These are phyloP conservation scores for Eublepharis macularius DNA, from an alignment of 2,113 vertebrate genomes.

Conservation along the genomic window DNA sequence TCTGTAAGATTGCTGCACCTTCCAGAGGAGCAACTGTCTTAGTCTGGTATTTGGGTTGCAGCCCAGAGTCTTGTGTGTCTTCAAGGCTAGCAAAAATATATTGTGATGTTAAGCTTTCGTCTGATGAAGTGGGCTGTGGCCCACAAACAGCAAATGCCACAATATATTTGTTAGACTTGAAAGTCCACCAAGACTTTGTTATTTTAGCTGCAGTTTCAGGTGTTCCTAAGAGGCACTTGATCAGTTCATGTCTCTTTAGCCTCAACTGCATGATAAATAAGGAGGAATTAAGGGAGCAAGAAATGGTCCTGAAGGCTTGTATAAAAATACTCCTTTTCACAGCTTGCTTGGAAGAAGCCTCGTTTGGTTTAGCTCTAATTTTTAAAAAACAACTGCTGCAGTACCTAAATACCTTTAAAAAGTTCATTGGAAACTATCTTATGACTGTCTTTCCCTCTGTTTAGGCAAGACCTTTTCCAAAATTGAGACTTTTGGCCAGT, in stretches of 20 bases:
- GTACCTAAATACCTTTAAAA: background rate
- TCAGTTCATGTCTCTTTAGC: background rate
- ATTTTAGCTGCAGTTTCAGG: background rate
- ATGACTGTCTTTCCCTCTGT: conserved; percentile 31
- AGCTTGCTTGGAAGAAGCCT: background rate
- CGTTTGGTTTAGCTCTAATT: background rate
- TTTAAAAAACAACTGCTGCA: background rate
- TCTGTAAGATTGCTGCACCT: too few relatives aligned
- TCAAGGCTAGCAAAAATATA: too few relatives aligned
- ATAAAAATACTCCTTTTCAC: background rate
- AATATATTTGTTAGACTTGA: too few relatives aligned
- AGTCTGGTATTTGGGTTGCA: too few relatives aligned
- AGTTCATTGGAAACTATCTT: conserved; percentile 9
- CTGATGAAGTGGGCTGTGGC: too few relatives aligned
- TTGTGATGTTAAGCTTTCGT: too few relatives aligned
- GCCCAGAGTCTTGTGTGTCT: too few relatives aligned
- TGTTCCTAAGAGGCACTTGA: background rate
- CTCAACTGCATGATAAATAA: background rate
- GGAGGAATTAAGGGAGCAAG: background rate
- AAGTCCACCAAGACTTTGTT: too few relatives aligned
- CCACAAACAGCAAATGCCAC: too few relatives aligned
- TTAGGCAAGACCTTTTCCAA: conserved; percentile 89
- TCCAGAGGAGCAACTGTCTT: too few relatives aligned
- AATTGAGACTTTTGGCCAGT: conserved; percentile 96
- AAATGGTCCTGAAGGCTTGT: background rate